Conservation (phyloP, 2,888 invertebrate species). For the Latrodectus hesperus region DNA sequence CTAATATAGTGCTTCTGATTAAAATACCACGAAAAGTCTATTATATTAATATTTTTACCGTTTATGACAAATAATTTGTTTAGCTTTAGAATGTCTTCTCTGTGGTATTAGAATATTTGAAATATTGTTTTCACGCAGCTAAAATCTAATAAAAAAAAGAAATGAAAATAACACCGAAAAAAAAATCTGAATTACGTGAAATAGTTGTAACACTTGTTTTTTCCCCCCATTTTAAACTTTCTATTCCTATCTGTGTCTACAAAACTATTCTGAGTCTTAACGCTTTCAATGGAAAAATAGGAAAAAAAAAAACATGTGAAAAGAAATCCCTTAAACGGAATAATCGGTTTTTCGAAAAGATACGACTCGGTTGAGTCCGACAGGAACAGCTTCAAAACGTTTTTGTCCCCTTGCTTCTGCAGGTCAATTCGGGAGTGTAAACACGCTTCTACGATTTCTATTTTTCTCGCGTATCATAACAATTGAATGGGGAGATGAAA, state of each 20-base stretch:
- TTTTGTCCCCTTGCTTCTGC: neutral
- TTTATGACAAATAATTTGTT: too few relatives aligned
- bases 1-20: too few relatives aligned
- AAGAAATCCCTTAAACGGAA: slow-evolving; percentile 3
- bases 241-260: neutral
- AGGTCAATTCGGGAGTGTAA: slow-evolving; percentile 35
- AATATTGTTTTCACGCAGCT: too few relatives aligned
- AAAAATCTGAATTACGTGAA: too few relatives aligned
- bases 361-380: slow-evolving; percentile 15
- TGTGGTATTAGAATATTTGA: too few relatives aligned
- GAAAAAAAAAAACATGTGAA: neutral
- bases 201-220: too few relatives aligned
- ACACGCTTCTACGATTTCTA: slow-evolving; percentile 49
- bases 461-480: slow-evolving; percentile 59
- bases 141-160: too few relatives aligned
- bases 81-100: too few relatives aligned
- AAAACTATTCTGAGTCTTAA: neutral
- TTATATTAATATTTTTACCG: too few relatives aligned
- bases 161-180: too few relatives aligned
- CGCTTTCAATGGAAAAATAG: neutral
- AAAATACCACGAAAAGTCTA: too few relatives aligned
- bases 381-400: neutral
- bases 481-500: slow-evolving; percentile 19
- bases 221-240: too few relatives aligned
- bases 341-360: slow-evolving; percentile 44